These are phyloP conservation scores for Microtus pennsylvanicus DNA, from an alignment of 2,113 vertebrate species.

Conservation along the genomic window DNA sequence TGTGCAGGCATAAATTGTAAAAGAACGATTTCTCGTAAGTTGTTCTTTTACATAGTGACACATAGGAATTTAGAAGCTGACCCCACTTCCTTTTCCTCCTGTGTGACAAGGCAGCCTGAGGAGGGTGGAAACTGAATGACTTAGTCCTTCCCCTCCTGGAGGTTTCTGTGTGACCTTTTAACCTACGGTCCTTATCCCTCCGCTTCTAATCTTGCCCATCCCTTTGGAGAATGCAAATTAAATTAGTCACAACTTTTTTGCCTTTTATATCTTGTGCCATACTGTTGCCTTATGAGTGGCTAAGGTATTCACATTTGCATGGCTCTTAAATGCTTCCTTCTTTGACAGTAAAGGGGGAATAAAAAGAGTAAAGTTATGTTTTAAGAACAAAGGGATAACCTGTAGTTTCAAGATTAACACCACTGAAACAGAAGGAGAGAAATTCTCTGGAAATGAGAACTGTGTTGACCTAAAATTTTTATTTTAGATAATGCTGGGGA, in stretches of 20 bases:
- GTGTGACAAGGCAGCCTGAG: neutral
- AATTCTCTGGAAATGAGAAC: neutral
- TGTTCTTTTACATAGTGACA: neutral
- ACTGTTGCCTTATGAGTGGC: neutral
- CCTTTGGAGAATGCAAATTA: neutral
- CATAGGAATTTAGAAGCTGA: neutral
- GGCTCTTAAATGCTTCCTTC: neutral
- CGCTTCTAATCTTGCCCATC: neutral
- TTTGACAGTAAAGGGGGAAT: fast-evolving
- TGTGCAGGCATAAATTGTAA: neutral
- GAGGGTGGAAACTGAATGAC: neutral
- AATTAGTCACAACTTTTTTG: neutral
- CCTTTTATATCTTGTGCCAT: neutral
- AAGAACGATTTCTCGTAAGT: neutral
- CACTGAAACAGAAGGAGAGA: neutral
- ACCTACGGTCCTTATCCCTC: neutral
- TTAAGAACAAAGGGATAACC: neutral
- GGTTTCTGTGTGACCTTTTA: neutral
- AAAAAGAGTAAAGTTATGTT: neutral
- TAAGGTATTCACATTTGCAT: fast-evolving
- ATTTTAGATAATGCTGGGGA: neutral
- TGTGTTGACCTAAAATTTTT: neutral
- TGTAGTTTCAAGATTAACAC: neutral
- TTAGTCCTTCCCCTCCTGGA: neutral
- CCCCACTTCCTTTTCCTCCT: neutral